These are phyloP conservation scores for Parnassius apollo DNA, from an alignment of 2,888 invertebrate species.

Conservation along the genomic window DNA sequence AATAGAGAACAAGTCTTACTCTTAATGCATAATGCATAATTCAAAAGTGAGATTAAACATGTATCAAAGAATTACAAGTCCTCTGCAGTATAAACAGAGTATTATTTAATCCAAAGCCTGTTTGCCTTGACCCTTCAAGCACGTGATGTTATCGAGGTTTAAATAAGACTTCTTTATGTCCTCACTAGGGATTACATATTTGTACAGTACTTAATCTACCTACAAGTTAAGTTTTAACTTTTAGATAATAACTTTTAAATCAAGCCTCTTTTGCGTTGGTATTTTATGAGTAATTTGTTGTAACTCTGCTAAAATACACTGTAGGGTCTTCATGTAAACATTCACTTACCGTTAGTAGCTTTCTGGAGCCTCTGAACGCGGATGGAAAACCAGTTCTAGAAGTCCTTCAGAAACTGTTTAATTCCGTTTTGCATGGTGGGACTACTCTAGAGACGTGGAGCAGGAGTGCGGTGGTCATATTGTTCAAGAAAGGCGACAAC, in stretches of 20 bases:
- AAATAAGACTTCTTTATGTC: conserved; percentile 18
- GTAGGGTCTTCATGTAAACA: too few species aligned
- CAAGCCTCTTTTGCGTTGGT: too few species aligned
- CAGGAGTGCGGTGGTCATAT: too few species aligned
- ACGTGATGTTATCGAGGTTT: conserved; percentile 10
- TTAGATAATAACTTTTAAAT: too few species aligned
- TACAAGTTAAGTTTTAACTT: background rate
- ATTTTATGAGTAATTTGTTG: background rate
- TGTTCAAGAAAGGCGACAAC: too few species aligned
- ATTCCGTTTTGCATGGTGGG: too few species aligned
- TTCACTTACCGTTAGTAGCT: too few species aligned
- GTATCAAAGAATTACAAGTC: background rate
- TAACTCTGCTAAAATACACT: background rate
- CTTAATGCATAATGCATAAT: background rate
- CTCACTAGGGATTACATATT: conserved; percentile 3
- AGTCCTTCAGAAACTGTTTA: too few species aligned
- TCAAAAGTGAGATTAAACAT: background rate
- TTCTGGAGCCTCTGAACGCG: too few species aligned
- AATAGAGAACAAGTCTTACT: too few species aligned
- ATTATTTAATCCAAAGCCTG: conserved; percentile 19
- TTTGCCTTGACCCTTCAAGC: conserved; percentile 18
- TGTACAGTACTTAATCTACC: conserved; percentile 8
- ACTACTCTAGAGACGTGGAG: too few species aligned
- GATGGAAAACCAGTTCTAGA: too few species aligned
- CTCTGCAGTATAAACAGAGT: background rate